Base-by-base conservation (phyloP, 2,113 vertebrate species). In the Choloepus hoffmanni region DNA sequence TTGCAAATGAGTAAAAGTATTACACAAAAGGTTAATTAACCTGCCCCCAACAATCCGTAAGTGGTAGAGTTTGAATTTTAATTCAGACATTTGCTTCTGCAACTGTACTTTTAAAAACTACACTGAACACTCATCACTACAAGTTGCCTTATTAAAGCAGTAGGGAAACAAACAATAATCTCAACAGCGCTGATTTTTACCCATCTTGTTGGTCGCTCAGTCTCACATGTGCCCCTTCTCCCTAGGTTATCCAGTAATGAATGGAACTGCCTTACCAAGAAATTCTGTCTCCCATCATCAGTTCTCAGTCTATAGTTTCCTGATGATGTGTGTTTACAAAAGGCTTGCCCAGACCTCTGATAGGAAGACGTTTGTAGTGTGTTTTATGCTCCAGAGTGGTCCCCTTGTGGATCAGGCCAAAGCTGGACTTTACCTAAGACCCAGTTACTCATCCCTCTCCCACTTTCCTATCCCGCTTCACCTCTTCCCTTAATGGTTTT, bases 21-120 rank as follows among this genome's bases (percentile, higher is more conserved):
- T 60, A 74, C 50, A 85, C 21, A 63, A 65, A 85, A 94, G 58
- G 50, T 85, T 93, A 93, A 85, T 93, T 93, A 97, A 36, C 6
- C 40, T 85, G 11, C 21, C 53, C 30, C 60, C 63, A 76, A 76
- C 15, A 74, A 89, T 79, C 45, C 26, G 1, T 55, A 70, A 48
- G 50, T 63, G 21, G 10, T 85, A 36, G 50, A 93, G 1, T 70
- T 50, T 43, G 45, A 92, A 85, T 91, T 89, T 96, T 48, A 76
- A 85, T 82, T 89, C 26, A 77, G 15, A 4, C 4, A 77, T 76
- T 72, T 82, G 18, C 26, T 89, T 85, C 28, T 14, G 26, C 36
- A 45, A 55, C 65, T 63, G 45, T 33, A n/a, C 14, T 94, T 13
- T 91, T 50, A 55, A 95, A 53, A 1, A 58, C 2, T 82, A 43